Evolutionary conservation across 2,888 invertebrate species (phyloP), one percentile per base, ranked within the genome.

Genomic region (Reticulitermes lucifugus): DNA sequence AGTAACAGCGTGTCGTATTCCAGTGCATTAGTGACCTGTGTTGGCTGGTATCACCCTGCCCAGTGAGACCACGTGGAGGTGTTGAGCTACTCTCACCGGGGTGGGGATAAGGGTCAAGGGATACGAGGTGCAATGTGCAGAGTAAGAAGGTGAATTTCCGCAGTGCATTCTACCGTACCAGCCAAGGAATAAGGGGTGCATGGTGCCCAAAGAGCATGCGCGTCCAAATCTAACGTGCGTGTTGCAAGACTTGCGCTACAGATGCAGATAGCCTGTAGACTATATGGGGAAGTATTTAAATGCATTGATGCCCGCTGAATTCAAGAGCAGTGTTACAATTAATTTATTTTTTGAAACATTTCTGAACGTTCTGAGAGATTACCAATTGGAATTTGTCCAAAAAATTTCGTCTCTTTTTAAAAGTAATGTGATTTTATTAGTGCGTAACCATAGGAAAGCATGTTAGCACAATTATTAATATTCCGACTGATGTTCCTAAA

Each of bases 61-160:
- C 86, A 84, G 86, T 82, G 86, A 82, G 86, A 86, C 86, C 86
- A 65, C 86, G 84, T 46, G 86, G 83, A 86, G 86, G 86, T 86
- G 86, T 86, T 86, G 86, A 86, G 86, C 86, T 83, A 9, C 79
- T 83, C 86, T 85, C 86, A 85, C 85, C 86, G 79, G 86, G 86
- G 84, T 25, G n/a, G 55, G 82, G 84, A 81, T 29, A 46, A 18
- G 82, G 7, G 22, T 14, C 51, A 73, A 12, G 83, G 83, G 60
- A 85, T 83, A 59, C 55, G 25, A 60, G 82, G 75, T 83, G 59
- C 81, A 70, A 21, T 60, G 81, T 81, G 81, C 81, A 70, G 21
- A 83, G n/a, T 73, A 55, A 51, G 22, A 55, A 75, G 73, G 51
- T n/a, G 4, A 35, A 60, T 51, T 22, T 14, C 41, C 12, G 21